phyloP scores from a whole-genome alignment of 2,888 invertebrate genomes.

The Cataglyphis cursor region DNA sequence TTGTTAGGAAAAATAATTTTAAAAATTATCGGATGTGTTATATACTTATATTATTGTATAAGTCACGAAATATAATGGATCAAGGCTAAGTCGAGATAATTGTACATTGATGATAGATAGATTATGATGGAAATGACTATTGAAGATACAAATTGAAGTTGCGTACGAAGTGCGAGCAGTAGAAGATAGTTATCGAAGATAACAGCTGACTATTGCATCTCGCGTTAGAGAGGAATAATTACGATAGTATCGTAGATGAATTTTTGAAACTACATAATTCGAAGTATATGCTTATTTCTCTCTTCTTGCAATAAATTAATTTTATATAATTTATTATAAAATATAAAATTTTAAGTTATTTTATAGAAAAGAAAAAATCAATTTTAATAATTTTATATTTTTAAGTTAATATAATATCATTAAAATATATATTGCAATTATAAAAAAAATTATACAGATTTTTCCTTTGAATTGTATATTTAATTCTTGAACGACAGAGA shows the following conservation, averaged over 20 bases:
- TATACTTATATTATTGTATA: background rate
- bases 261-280: conserved; percentile 26
- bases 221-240: conserved; percentile 24
- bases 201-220: conserved; percentile 23
- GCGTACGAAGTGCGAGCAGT: conserved; percentile 35
- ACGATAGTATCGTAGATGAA: conserved; percentile 7
- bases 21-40: background rate
- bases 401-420: background rate
- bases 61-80: background rate
- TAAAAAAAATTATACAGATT: background rate
- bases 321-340: background rate
- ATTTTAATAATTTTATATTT: background rate
- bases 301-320: background rate
- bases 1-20: background rate
- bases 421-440: background rate
- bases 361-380: background rate
- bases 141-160: conserved; percentile 41
- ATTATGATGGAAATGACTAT: conserved; percentile 45
- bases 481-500: background rate
- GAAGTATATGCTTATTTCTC: background rate
- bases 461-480: background rate
- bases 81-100: conserved; percentile 24
- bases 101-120: conserved; percentile 32
- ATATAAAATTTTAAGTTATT: background rate
- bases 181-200: conserved; percentile 45